Evolutionary conservation across 2,113 vertebrate species (phyloP).

Genomic region (Pterophyllum scalare): DNA sequence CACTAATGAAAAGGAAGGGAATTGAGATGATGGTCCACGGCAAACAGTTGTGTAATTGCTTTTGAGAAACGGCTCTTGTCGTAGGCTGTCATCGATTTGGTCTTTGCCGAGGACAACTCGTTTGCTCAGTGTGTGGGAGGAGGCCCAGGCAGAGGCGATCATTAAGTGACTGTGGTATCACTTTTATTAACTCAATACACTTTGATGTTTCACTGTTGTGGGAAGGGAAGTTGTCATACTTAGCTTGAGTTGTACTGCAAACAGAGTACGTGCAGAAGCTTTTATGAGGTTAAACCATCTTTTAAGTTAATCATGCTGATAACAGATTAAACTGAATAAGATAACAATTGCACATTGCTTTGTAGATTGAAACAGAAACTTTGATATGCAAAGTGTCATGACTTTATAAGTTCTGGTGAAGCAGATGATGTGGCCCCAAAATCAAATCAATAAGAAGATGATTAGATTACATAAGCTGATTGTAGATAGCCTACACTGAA

Average conservation of each 20-base stretch:
- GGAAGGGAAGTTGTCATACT: background rate
- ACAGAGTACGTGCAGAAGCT: background rate
- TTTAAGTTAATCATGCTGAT: background rate
- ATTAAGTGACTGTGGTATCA: slow-evolving; percentile 61
- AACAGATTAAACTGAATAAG: background rate
- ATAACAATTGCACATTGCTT: background rate
- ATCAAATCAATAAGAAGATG: slow-evolving; percentile 12
- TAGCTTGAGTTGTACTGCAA: background rate
- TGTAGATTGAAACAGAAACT: background rate
- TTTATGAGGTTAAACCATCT: background rate
- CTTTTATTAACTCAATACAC: slow-evolving; percentile 64
- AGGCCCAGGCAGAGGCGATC: slow-evolving; percentile 45
- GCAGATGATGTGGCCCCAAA: background rate
- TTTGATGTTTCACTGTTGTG: slow-evolving; percentile 36
- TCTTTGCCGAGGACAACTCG: slow-evolving; percentile 50
- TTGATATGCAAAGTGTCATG: background rate
- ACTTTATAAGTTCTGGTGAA: slow-evolving; percentile 6
- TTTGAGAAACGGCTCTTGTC: slow-evolving; percentile 66
- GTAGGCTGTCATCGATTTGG: slow-evolving; percentile 69
- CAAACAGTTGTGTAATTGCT: slow-evolving; percentile 78
- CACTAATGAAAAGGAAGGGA: slow-evolving; percentile 73
- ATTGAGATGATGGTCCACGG: slow-evolving; percentile 48
- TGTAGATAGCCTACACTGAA: background rate
- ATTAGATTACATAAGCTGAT: slow-evolving; percentile 13
- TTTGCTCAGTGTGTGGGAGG: slow-evolving; percentile 69